Base-by-base conservation (phyloP, 2,888 invertebrate species). In the Dolichomitus sp. region DNA sequence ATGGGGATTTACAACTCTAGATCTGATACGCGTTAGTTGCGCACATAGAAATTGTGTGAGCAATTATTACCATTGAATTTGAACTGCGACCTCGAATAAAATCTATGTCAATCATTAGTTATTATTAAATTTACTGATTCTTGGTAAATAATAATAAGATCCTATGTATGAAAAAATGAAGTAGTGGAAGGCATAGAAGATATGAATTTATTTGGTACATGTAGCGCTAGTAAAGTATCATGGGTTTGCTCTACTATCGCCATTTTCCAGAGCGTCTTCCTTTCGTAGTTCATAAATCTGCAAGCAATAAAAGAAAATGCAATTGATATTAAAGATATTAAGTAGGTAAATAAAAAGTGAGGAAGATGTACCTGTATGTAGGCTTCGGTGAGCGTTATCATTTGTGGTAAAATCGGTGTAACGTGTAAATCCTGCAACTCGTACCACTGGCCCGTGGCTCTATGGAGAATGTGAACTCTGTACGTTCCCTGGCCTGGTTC, bases 321-420 rank as follows among this genome's bases (percentile, higher is more conserved):
- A 65, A 40, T 11, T 2, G 59, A 72, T 40, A 48, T 19, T 11
- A 70, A 52, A 30, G 4, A 17, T 1, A n/a, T n/a, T 17, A 17
- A 27, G n/a, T 37, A 33, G 48, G 40, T 27, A 27, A 12, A 27
- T 4, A 4, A 14, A 27, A 27, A 27, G 12, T 0, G 14, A 4
- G 11, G 54, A 30, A 4, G 19, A 4, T 7, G 59, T 85, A 96
- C 96, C 95, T 99, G 99, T 92, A 99, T 99, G 93, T 99, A 99
- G 4, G 99, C 98, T 94, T 99, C 99, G 1, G 99, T 99, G 23
- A 99, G 95, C 0, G 99, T 99, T 83, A 99, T 99, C 99, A 99
- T 99, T 94, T 99, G 99, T 4, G 99, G 99, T 80, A 99, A 95
- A 90, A 99, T 99, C 94, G 99, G 99, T 7, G 97, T 98, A 0